These are phyloP conservation scores for Hypolimnas misippus DNA, from an alignment of 2,888 invertebrate genomes.

Conservation along the genomic window DNA sequence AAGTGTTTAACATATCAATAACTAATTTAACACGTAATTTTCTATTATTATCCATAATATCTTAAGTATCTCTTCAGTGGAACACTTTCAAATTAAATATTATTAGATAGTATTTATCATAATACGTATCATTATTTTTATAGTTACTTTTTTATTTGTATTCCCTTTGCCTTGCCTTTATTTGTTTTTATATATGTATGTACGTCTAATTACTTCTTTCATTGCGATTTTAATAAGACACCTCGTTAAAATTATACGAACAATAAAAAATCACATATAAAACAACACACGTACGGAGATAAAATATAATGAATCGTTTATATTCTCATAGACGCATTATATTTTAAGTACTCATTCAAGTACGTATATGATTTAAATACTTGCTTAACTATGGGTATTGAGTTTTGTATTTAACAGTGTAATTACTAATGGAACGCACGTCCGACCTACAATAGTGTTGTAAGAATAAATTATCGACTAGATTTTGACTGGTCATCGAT, in stretches of 20 bases:
- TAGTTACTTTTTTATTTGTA: too few species aligned
- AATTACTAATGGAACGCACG: slow-evolving; percentile 33
- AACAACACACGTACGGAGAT: background rate
- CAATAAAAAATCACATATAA: slow-evolving; percentile 1
- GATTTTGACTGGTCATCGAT: slow-evolving; percentile 46
- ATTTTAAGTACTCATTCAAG: background rate
- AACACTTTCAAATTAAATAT: too few species aligned
- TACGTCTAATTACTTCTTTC: background rate
- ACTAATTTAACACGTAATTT: background rate
- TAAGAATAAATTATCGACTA: slow-evolving; percentile 57
- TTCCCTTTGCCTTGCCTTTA: background rate
- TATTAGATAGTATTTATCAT: too few species aligned
- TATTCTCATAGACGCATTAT: slow-evolving; percentile 12
- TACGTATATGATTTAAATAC: slow-evolving; percentile 8
- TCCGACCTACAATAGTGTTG: slow-evolving; percentile 33
- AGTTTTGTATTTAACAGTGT: background rate
- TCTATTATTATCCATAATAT: background rate
- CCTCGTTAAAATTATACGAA: slow-evolving; percentile 3
- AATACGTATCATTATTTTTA: too few species aligned
- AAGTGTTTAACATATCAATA: too few species aligned
- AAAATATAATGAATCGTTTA: slow-evolving; percentile 1
- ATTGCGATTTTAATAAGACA: background rate
- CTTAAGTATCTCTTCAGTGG: background rate
- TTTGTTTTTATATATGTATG: background rate
- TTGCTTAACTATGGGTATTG: background rate